These are phyloP conservation scores for Drosophila atroscutellata DNA, from an alignment of 2,888 invertebrate genomes.

Conservation along the genomic window DNA sequence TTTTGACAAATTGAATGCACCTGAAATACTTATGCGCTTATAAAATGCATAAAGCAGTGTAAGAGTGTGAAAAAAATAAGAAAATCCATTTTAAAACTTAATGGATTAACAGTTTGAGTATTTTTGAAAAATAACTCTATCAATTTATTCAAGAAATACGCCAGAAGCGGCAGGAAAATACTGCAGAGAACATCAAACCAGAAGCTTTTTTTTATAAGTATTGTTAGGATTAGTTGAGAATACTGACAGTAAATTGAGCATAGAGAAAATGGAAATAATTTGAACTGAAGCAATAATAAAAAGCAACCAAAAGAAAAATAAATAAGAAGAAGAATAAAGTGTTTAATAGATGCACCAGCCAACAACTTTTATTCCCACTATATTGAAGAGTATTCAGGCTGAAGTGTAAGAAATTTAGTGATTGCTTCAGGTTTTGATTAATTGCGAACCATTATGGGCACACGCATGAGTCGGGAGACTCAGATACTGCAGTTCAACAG, in stretches of 20 bases:
- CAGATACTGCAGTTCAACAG: conserved; percentile 18
- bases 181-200: neutral
- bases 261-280: neutral
- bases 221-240: neutral
- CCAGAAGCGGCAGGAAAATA: neutral
- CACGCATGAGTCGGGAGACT: conserved; percentile 44
- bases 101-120: conserved; percentile 16
- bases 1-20: conserved; percentile 73
- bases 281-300: neutral
- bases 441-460: conserved; percentile 66
- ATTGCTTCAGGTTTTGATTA: conserved; percentile 57
- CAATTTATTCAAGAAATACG: neutral
- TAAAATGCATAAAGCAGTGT: conserved; percentile 19
- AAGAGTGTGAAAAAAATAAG: neutral
- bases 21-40: conserved; percentile 40
- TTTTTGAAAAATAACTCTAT: neutral
- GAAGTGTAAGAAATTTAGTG: neutral
- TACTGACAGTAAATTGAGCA: neutral
- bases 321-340: neutral
- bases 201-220: neutral
- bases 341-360: neutral
- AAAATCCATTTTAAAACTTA: conserved; percentile 20
- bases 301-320: neutral
- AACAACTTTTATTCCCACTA: neutral
- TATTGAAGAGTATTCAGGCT: conserved; percentile 34